phyloP scores from a whole-genome alignment of 2,888 invertebrate species.

The Sarcophaga subvicina region DNA sequence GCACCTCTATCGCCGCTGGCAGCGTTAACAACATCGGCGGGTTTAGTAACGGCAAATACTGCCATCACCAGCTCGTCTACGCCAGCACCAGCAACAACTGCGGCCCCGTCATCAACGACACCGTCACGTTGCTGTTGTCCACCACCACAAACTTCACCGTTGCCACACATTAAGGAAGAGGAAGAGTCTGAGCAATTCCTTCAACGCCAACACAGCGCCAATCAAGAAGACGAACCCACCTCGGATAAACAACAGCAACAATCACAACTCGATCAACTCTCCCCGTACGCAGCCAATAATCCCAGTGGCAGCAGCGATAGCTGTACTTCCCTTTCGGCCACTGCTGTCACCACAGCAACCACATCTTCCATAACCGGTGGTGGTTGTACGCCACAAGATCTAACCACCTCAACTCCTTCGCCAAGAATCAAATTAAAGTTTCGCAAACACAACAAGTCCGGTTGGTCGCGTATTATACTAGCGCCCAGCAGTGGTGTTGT shows the following conservation, averaged over 20 bases:
- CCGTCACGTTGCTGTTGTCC: constrained; percentile 80
- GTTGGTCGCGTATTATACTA: constrained; percentile 80
- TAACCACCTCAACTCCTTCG: constrained; percentile 78
- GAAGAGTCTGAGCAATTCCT: constrained; percentile 84
- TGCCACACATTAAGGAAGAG: constrained; percentile 92
- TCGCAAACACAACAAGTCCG: constrained; percentile 80
- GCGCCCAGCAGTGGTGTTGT: constrained; percentile 75
- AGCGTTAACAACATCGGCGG: constrained; percentile 68
- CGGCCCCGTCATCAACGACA: constrained; percentile 56
- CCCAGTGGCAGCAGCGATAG: constrained; percentile 79
- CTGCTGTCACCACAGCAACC: constrained; percentile 55
- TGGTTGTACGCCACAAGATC: constrained; percentile 62
- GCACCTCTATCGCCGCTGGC: constrained; percentile 20
- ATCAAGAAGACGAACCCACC: constrained; percentile 69
- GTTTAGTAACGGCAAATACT: constrained; percentile 69
- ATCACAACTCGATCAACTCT: constrained; percentile 66
- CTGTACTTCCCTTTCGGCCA: constrained; percentile 71
- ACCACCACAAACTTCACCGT: constrained; percentile 86
- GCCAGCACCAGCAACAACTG: constrained; percentile 69
- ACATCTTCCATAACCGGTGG: constrained; percentile 63
- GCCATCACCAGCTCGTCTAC: constrained; percentile 65
- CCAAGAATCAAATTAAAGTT: constrained; percentile 81
- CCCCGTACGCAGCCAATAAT: constrained; percentile 69
- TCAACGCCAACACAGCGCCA: constrained; percentile 66
- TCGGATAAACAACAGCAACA: constrained; percentile 65